A percentile compares a stretch with the other conserved stretches of the same genome.
phyloP scores from a whole-genome alignment of 2,113 vertebrate species.

The Mastomys natalensis region DNA sequence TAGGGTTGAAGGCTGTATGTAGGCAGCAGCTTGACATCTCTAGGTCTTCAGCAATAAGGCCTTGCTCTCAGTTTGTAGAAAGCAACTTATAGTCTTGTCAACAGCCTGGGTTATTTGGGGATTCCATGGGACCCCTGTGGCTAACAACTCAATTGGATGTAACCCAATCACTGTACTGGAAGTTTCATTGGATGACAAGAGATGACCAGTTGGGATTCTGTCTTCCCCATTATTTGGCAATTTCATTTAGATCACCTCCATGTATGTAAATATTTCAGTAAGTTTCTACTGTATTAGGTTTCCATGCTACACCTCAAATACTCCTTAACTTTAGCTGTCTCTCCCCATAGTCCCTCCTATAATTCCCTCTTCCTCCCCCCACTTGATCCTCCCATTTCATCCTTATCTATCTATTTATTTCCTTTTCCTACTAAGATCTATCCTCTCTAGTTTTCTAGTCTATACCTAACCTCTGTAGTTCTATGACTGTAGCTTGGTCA shows the following conservation, averaged over 20 bases:
- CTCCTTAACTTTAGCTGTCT: neutral
- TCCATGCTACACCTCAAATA: too few species aligned
- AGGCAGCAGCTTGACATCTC: neutral
- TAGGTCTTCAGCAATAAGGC: too few species aligned
- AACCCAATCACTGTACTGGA: neutral
- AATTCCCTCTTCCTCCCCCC: neutral
- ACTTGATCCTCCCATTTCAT: neutral
- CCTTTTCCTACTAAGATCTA: neutral
- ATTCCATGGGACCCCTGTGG: neutral
- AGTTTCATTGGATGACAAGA: neutral
- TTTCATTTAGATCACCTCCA: neutral
- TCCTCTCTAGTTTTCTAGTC: neutral
- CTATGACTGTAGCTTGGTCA: neutral
- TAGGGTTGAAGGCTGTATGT: neutral
- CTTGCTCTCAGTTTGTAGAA: too few species aligned
- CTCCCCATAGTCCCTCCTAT: neutral
- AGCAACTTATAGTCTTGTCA: too few species aligned
- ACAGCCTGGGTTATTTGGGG: neutral
- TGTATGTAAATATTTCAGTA: neutral
- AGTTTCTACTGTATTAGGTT: too few species aligned
- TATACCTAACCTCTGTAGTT: neutral
- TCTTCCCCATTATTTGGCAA: neutral
- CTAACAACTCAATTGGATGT: neutral
- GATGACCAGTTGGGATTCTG: neutral
- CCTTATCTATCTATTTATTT: neutral